Base-by-base conservation (phyloP, 2,797 vertebrate species). In the Aselliscus stoliczkanus region DNA sequence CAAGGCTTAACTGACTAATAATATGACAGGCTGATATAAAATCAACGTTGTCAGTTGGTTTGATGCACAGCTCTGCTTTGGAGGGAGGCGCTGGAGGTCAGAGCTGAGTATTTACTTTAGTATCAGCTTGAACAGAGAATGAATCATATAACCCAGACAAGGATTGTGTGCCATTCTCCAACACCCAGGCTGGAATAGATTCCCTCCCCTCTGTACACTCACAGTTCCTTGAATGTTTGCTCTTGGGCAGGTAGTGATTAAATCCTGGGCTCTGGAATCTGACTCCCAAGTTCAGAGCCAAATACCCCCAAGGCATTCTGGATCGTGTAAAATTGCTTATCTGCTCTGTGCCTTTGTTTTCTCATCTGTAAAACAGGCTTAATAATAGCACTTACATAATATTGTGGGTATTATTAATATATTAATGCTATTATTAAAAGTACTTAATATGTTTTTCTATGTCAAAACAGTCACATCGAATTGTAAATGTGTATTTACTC, bases 1-100 rank as follows among this genome's bases (percentile, higher is more conserved):
- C 97, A 97, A 98, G 96, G 37, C 54, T 56, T 88, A 96, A 94
- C 93, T 97, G 97, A 97, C 92, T 98, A 98, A 98, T 98, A 97
- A 97, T 84, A 95, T 93, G 97, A 96, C 95, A 96, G 96, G 94
- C 0, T 93, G 89, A 93, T 97, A 69, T 18, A 88, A 97, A 97
- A 96, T 88, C 29, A 64, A 80, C 81, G 90, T 69, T 96, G 96
- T 96, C 47, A 20, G 34, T 88, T 85, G 31, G 31, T 85, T 79
- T 96, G 94, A 87, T 90, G 67, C 88, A 42, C 27, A 93, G 64
- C 21, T 88, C 77, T 89, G 76, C 67, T 95, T 97, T 58, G 89
- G 62, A 77, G 89, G 52, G 83, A 93, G 80, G 69, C 17, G 1
- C 0, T 42, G 70, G 73, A 34, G 77, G 93, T 88, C 76, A 96